Percentiles rank a stretch among this genome's conserved stretches.
These are phyloP conservation scores for Sinhomidia bicolor DNA, from an alignment of 2,888 invertebrate species.

Conservation along the genomic window DNA sequence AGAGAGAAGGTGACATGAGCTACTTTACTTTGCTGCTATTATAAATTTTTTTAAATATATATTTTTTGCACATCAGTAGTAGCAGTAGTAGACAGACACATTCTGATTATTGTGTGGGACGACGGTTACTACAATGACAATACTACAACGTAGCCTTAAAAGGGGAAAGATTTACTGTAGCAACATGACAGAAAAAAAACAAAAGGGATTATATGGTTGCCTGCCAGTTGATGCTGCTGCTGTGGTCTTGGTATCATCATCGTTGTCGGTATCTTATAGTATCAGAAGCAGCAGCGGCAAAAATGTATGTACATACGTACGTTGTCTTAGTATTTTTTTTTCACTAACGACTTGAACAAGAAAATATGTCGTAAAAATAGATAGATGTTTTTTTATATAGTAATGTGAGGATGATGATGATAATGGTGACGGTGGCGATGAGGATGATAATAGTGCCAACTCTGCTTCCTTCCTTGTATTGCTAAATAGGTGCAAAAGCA, in stretches of 20 bases:
- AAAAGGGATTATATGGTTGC: slow-evolving; percentile 6
- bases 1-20: slow-evolving; percentile 61
- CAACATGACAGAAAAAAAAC: slow-evolving; percentile 37
- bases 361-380: slow-evolving; percentile 68
- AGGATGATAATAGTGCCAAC: too few species aligned
- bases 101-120: neutral
- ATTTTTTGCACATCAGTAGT: slow-evolving; percentile 4
- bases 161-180: neutral
- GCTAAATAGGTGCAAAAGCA: slow-evolving; percentile 40
- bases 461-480: slow-evolving; percentile 71
- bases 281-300: neutral
- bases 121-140: neutral
- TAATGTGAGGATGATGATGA: slow-evolving; percentile 5
- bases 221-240: neutral
- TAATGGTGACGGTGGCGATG: neutral
- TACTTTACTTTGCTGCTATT: slow-evolving; percentile 51
- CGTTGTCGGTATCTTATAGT: too few species aligned
- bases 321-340: neutral
- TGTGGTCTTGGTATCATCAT: neutral
- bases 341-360: slow-evolving; percentile 24
- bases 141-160: neutral
- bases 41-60: neutral
- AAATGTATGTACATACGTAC: neutral
- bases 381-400: too few species aligned
- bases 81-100: too few species aligned